These are phyloP conservation scores for Dascillus cervinus DNA, from an alignment of 2,888 invertebrate genomes.

Conservation along the genomic window DNA sequence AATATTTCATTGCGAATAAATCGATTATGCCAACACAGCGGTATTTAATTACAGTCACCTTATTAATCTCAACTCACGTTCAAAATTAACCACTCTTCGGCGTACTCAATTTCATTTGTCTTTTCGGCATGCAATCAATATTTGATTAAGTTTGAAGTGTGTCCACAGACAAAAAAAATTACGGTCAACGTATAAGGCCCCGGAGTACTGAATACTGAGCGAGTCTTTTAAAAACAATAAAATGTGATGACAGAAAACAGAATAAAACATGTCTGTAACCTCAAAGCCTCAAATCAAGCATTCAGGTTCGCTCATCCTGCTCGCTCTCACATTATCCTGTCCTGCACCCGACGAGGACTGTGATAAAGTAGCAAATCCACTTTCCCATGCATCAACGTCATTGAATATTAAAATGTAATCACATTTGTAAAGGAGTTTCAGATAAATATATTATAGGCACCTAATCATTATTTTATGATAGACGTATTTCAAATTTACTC, in stretches of 20 bases:
- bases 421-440: slow-evolving; percentile 36
- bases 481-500: slow-evolving; percentile 24
- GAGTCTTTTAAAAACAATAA: slow-evolving; percentile 31
- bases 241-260: slow-evolving; percentile 20
- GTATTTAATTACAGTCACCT: too few species aligned
- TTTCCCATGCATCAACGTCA: slow-evolving; percentile 31
- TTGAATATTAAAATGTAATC: slow-evolving; percentile 39
- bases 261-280: slow-evolving; percentile 23
- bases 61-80: too few species aligned
- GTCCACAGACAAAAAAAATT: too few species aligned
- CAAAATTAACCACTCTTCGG: too few species aligned
- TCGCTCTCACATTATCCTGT: slow-evolving; percentile 21
- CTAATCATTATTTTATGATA: slow-evolving; percentile 26
- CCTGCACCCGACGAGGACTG: slow-evolving; percentile 22
- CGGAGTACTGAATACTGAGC: slow-evolving; percentile 25
- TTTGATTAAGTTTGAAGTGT: too few species aligned
- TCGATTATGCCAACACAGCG: too few species aligned
- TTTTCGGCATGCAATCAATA: too few species aligned
- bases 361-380: slow-evolving; percentile 30
- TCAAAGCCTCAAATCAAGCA: slow-evolving; percentile 24
- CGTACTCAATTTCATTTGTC: too few species aligned
- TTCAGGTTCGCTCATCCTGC: slow-evolving; percentile 20
- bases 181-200: too few species aligned
- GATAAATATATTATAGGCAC: slow-evolving; percentile 23
- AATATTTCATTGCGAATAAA: too few species aligned